Evolutionary conservation across 2,797 vertebrate genomes (phyloP).

Genomic region (Orientallactaga sibirica): DNA sequence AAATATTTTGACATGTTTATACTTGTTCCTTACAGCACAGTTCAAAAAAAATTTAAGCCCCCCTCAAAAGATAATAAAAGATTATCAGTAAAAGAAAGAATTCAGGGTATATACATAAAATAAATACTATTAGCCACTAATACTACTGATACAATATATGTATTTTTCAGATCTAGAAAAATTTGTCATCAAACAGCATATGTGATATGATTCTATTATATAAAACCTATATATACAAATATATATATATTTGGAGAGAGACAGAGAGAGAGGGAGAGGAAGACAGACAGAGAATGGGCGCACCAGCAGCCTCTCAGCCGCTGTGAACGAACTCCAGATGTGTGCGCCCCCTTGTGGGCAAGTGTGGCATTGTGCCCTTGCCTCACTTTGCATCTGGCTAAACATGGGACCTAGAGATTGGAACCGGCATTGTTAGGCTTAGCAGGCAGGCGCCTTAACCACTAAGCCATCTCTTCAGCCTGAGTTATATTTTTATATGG

Average conservation of each 20-base stretch:
- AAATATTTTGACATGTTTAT: constrained; percentile 11
- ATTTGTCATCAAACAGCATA: background rate
- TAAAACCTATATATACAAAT: background rate
- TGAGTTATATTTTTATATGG: constrained; percentile 24
- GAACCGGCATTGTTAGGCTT: no score
- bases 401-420: no score
- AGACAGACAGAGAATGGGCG: no score
- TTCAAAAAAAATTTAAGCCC: constrained; percentile 14
- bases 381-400: no score
- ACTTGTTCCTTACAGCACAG: background rate
- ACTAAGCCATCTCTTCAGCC: no score
- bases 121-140: background rate
- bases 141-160: background rate
- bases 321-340: no score
- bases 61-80: background rate
- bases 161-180: background rate
- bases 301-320: no score
- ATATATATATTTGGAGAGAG: background rate
- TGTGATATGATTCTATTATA: background rate
- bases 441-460: no score
- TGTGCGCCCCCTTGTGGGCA: no score
- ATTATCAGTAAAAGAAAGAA: constrained; percentile 1
- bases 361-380: no score
- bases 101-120: background rate
- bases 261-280: no score